Evolutionary conservation across 2,113 vertebrate genomes (phyloP).

Genomic region (Dermatemys mawii): DNA sequence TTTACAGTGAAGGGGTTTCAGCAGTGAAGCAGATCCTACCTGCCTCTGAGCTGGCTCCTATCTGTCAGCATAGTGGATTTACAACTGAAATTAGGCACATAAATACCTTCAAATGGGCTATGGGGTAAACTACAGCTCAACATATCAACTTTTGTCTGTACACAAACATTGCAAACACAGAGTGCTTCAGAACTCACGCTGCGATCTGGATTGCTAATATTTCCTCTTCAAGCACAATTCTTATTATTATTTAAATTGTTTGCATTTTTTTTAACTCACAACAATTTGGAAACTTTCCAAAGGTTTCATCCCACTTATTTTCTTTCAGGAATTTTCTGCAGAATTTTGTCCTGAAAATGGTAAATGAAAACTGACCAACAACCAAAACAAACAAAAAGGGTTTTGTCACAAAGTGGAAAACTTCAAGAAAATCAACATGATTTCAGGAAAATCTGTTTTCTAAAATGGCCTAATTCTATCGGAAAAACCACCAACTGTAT

Average conservation of each 20-base stretch:
- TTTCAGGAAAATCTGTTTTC: background rate
- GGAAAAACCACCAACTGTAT: fast-evolving
- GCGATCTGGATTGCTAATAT: background rate
- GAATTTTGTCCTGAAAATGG: background rate
- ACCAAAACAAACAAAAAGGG: background rate
- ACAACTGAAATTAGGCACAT: constrained; percentile 50
- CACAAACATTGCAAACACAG: background rate
- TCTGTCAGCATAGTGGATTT: constrained; percentile 53
- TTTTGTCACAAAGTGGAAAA: fast-evolving
- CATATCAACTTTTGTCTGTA: background rate
- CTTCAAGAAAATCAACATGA: background rate
- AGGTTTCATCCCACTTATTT: background rate
- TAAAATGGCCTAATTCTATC: fast-evolving
- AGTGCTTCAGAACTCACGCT: background rate
- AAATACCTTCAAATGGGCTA: constrained; percentile 39
- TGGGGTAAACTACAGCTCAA: constrained; percentile 19
- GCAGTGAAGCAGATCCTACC: constrained; percentile 9
- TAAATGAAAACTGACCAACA: background rate
- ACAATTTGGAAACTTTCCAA: background rate
- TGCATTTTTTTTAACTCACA: background rate
- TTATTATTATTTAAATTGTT: background rate
- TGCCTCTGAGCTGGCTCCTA: constrained; percentile 34
- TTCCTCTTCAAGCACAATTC: background rate
- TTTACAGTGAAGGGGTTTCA: constrained; percentile 1
- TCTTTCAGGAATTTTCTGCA: background rate